phyloP scores from a whole-genome alignment of 2,113 vertebrate genomes.

The Psilopogon haemacephalus region DNA sequence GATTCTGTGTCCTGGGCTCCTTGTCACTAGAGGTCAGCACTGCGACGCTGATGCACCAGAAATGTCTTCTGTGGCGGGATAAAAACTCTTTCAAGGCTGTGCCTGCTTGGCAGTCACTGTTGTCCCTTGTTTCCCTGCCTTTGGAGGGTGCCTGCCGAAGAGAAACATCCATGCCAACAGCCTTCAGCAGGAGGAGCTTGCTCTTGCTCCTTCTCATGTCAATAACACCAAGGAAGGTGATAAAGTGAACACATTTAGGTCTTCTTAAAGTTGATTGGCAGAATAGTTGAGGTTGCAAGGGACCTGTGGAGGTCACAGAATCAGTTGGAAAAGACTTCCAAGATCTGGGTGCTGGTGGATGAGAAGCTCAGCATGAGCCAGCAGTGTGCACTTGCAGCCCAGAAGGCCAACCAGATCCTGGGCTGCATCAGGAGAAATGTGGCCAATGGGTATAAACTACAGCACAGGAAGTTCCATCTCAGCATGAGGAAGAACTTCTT shows the following conservation, averaged over 20 bases:
- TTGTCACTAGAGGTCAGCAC: slow-evolving; percentile 65
- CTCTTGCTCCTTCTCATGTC: not conserved
- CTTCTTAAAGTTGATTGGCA: not conserved
- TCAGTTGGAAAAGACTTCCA: no score
- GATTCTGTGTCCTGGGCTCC: not conserved
- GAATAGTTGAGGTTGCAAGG: not conserved
- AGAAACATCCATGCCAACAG: not conserved
- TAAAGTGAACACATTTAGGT: not conserved
- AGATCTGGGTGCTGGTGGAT: no score
- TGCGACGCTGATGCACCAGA: not conserved
- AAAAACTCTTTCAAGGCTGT: not conserved
- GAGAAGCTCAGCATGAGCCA: no score
- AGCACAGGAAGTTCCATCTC: no score
- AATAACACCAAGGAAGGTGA: not conserved
- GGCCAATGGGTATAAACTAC: no score
- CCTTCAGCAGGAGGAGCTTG: not conserved
- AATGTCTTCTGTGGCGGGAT: fast-evolving
- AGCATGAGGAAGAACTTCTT: no score
- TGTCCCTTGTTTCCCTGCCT: not conserved
- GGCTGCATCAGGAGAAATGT: no score
- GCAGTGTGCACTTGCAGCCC: no score
- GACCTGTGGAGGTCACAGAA: not conserved
- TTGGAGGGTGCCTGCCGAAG: not conserved
- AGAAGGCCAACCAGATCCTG: no score
- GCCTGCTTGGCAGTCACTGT: fast-evolving